phyloP scores from a whole-genome alignment of 2,113 vertebrate genomes.

The Pluvianellus socialis region DNA sequence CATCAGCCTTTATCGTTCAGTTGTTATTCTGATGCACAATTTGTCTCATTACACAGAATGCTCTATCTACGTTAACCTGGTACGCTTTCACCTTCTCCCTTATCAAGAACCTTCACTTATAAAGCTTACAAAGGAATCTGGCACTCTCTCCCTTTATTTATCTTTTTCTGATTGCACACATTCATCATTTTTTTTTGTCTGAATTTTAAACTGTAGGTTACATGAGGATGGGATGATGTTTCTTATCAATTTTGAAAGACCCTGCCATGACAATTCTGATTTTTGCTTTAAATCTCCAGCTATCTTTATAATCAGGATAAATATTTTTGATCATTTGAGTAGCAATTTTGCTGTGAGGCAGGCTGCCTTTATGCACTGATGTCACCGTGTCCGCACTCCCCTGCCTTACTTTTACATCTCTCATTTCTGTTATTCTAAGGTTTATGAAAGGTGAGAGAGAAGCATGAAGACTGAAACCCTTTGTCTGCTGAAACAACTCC shows the following conservation, averaged over 20 bases:
- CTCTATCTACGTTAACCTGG: not conserved
- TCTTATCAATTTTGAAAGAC: not conserved
- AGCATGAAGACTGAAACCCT: not conserved
- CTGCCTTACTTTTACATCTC: not conserved
- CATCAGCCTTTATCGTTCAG: not conserved
- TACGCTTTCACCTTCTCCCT: not conserved
- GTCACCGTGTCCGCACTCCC: not conserved
- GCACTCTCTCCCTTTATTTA: not conserved
- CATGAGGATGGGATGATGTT: not conserved
- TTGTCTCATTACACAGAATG: not conserved
- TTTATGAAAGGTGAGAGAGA: not conserved
- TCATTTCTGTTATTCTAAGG: not conserved
- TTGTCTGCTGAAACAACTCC: not conserved
- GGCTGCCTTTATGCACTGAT: not conserved
- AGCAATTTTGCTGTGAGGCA: not conserved
- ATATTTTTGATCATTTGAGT: not conserved
- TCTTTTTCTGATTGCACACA: not conserved
- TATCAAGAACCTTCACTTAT: not conserved
- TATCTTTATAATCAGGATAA: not conserved
- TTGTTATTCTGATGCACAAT: not conserved
- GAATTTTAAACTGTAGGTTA: not conserved
- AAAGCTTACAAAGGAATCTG: not conserved
- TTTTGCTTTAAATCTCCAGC: conserved; percentile 16
- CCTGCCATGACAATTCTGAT: not conserved
- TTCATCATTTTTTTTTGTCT: not conserved